Evolutionary conservation across 2,113 vertebrate genomes (phyloP).

Genomic region (Microtus richardsoni): DNA sequence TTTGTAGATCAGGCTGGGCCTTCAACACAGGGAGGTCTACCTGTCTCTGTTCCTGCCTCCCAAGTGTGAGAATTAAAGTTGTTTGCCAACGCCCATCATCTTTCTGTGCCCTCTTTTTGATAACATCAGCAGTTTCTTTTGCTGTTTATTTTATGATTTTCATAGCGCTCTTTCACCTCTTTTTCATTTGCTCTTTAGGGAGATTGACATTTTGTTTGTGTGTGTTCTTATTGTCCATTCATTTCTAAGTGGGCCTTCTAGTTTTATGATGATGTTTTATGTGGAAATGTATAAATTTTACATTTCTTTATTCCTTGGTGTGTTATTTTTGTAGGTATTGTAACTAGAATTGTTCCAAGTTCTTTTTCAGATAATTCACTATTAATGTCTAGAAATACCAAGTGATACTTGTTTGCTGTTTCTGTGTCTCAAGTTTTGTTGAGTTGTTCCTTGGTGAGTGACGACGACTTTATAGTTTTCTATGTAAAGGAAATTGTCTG

Average conservation of each 20-base stretch:
- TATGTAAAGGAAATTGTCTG: not conserved
- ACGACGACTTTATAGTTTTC: not conserved
- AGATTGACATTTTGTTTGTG: not conserved
- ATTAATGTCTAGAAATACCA: not conserved
- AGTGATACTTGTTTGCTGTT: not conserved
- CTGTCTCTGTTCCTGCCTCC: not conserved
- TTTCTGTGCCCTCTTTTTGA: not conserved
- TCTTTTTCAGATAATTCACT: not conserved
- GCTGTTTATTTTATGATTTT: not conserved
- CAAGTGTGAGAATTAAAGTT: not conserved
- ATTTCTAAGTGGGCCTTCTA: conserved; percentile 5
- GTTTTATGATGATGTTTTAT: not conserved
- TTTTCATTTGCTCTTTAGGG: not conserved
- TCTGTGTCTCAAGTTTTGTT: not conserved
- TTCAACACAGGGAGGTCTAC: not conserved
- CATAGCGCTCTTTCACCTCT: not conserved
- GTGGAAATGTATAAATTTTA: conserved; percentile 2
- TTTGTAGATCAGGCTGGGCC: not conserved
- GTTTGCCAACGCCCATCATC: not conserved
- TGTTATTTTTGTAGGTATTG: not conserved
- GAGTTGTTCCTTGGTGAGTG: not conserved
- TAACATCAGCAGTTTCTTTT: not conserved
- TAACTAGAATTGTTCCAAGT: not conserved
- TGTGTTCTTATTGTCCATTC: not conserved
- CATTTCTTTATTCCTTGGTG: not conserved